Evolutionary conservation across 1,140 invertebrate genomes (phyloP).

Genomic region (Pissodes strobi): DNA sequence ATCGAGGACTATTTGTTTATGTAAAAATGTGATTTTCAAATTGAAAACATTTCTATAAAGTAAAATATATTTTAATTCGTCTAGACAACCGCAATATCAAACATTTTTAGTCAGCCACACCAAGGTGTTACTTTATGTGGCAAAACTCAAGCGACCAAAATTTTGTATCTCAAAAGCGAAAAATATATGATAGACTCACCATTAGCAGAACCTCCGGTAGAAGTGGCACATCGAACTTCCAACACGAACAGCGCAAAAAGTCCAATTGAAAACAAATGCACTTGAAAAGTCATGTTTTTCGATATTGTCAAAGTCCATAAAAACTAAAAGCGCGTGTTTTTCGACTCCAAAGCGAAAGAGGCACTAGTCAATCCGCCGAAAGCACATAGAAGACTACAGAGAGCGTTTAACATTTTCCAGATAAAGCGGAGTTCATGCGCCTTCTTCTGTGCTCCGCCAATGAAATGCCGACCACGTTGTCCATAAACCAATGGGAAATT

Average conservation of each 20-base stretch:
- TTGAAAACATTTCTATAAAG: no score
- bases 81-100: no score
- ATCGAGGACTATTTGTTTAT: no score
- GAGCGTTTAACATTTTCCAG: conserved; percentile 35
- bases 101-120: conserved; percentile 45
- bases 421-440: conserved; percentile 50
- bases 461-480: conserved; percentile 48
- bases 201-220: conserved; percentile 41
- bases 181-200: conserved; percentile 34
- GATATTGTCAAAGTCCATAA: conserved; percentile 9
- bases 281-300: conserved; percentile 3
- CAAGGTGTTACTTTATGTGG: conserved; percentile 43
- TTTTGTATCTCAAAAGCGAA: neutral
- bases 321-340: conserved; percentile 40
- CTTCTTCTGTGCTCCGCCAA: conserved; percentile 45
- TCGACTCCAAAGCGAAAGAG: conserved; percentile 20
- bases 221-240: conserved; percentile 34
- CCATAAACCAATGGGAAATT: conserved; percentile 54
- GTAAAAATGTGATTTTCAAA: no score
- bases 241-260: neutral
- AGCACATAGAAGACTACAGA: conserved; percentile 39
- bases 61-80: no score
- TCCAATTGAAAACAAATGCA: conserved; percentile 2
- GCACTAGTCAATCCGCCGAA: conserved; percentile 33
- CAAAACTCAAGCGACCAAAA: conserved; percentile 26